Percentiles rank a stretch among this genome's conserved stretches.
Conservation (phyloP, 2,797 vertebrate genomes). For the Apogon talboti region DNA sequence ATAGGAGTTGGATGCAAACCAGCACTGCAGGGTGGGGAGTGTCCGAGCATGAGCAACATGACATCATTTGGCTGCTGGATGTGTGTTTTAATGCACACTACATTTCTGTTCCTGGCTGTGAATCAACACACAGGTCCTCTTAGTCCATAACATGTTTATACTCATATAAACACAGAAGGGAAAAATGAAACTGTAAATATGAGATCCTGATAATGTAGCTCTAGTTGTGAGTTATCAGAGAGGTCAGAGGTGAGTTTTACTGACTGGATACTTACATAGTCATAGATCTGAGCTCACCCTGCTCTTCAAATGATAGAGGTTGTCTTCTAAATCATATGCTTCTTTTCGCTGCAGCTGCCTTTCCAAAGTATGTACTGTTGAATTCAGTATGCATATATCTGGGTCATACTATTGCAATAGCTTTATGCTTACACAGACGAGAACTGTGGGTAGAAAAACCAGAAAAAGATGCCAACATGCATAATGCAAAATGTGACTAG, state of each 20-base stretch:
- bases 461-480: too few species aligned
- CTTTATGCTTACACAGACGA: too few species aligned
- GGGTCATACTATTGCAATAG: too few species aligned
- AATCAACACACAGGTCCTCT: constrained; percentile 19
- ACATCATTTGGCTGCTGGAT: constrained; percentile 59
- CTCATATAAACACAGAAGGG: background rate
- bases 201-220: background rate
- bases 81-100: constrained; percentile 46
- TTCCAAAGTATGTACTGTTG: too few species aligned
- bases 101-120: constrained; percentile 41
- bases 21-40: constrained; percentile 41
- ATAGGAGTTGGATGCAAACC: constrained; percentile 38
- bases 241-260: constrained; percentile 26
- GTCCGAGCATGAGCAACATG: constrained; percentile 41
- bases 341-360: too few species aligned
- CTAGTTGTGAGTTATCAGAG: constrained; percentile 7
- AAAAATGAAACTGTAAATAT: constrained; percentile 6
- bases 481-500: too few species aligned
- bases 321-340: too few species aligned
- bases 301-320: too few species aligned
- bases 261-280: background rate
- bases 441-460: too few species aligned
- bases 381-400: too few species aligned
- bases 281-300: too few species aligned
- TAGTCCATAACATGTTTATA: constrained; percentile 15